phyloP scores from a whole-genome alignment of 2,888 invertebrate genomes.

The Lasiommata megera region DNA sequence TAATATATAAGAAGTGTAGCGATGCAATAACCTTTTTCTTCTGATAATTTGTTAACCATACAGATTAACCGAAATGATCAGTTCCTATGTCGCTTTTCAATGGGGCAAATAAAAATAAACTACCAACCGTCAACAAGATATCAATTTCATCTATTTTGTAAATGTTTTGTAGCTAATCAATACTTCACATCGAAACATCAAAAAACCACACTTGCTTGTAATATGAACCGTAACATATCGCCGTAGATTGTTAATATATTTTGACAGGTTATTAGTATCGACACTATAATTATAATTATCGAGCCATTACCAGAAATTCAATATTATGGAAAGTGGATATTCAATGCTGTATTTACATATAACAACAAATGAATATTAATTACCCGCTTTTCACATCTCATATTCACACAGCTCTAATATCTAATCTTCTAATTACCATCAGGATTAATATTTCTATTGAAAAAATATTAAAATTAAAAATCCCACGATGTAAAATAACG shows the following conservation, averaged over 20 bases:
- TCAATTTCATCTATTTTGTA: background rate
- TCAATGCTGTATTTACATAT: background rate
- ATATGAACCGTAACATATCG: background rate
- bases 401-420: too few relatives aligned
- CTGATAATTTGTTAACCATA: background rate
- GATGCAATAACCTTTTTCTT: background rate
- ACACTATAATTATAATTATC: background rate
- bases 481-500: too few relatives aligned
- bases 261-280: conserved; percentile 2
- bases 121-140: background rate
- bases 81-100: background rate
- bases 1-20: too few relatives aligned
- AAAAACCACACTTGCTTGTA: background rate
- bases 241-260: background rate
- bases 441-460: too few relatives aligned
- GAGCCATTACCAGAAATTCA: too few relatives aligned
- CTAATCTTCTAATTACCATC: too few relatives aligned
- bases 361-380: background rate
- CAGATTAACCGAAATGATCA: background rate
- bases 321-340: background rate
- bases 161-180: background rate
- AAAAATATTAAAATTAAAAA: too few relatives aligned
- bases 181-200: background rate
- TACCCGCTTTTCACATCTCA: too few relatives aligned
- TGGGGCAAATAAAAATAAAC: background rate